These are phyloP conservation scores for Fukomys damarensis DNA, from an alignment of 2,113 vertebrate genomes.

Conservation along the genomic window DNA sequence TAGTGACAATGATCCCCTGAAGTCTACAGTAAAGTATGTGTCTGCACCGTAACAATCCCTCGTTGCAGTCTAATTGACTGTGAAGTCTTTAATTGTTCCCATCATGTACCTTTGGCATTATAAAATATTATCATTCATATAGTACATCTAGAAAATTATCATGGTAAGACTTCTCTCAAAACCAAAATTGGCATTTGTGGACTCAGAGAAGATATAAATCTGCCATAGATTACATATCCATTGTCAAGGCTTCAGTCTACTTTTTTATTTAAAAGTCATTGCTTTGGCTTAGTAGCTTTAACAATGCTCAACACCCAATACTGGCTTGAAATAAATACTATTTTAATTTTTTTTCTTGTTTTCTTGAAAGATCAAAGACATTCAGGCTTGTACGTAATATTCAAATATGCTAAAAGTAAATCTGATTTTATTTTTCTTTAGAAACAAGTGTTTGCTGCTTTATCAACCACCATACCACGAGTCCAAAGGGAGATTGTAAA, in stretches of 20 bases:
- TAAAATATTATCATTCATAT: background rate
- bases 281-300: background rate
- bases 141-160: background rate
- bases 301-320: background rate
- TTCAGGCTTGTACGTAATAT: background rate
- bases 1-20: background rate
- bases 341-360: background rate
- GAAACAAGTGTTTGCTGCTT: background rate
- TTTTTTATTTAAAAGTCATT: background rate
- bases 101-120: background rate
- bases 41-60: accelerated
- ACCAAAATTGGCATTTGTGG: background rate
- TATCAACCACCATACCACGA: background rate
- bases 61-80: background rate
- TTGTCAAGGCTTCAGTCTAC: background rate
- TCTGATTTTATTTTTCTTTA: constrained; percentile 34
- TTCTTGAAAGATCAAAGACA: background rate
- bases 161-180: background rate
- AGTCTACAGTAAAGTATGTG: background rate
- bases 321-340: background rate
- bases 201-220: background rate
- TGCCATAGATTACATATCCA: background rate
- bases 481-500: constrained; percentile 77
- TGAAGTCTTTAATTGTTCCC: background rate
- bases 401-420: background rate